Base-by-base conservation (phyloP, 1,140 invertebrate species). In the Diachasmimorpha longicaudata region DNA sequence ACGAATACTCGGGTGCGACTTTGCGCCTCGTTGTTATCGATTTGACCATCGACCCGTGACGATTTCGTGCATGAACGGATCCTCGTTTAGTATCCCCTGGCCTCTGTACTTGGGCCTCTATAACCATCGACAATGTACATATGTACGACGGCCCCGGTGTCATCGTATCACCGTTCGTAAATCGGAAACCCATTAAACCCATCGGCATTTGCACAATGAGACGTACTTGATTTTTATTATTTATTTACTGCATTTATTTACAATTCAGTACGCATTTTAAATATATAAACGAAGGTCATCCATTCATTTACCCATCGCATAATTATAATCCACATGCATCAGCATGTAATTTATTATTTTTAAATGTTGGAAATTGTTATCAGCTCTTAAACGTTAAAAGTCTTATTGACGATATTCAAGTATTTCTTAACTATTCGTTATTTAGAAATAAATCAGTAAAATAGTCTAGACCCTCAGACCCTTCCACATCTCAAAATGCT, bases 11-110 rank as follows among this genome's bases (percentile, higher is more conserved):
- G 48, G 14, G 23, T 11, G 21, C 19, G 23, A 63, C 23, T 63
- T 31, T 63, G 58, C 58, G 23, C 58, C 58, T 63, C 58, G 71
- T 21, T 63, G 52, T 72, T 72, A 72, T 72, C 71, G 71, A 72
- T 72, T 72, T 72, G 71, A 72, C 71, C 71, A 72, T 72, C 71
- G 71, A 72, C 71, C 71, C 55, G 71, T 72, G 55, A 72, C 55
- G 71, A 66, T 63, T 72, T 72, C 71, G 71, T 72, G 71, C 71
- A 72, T 52, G 55, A 72, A 52, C 55, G 71, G 36, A 72, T 63
- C 37, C 71, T 21, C 48, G 70, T 72, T 72, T 66, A 39, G 71
- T 72, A 63, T 63, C 48, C 16, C 71, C 16, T 31, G 70, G 19
- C 70, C 70, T 52, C 46, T 21, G 16, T 25, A 31, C 21, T 66